Evolutionary conservation across 1,140 invertebrate genomes (phyloP).

Genomic region (Drosophila quadrilineata): DNA sequence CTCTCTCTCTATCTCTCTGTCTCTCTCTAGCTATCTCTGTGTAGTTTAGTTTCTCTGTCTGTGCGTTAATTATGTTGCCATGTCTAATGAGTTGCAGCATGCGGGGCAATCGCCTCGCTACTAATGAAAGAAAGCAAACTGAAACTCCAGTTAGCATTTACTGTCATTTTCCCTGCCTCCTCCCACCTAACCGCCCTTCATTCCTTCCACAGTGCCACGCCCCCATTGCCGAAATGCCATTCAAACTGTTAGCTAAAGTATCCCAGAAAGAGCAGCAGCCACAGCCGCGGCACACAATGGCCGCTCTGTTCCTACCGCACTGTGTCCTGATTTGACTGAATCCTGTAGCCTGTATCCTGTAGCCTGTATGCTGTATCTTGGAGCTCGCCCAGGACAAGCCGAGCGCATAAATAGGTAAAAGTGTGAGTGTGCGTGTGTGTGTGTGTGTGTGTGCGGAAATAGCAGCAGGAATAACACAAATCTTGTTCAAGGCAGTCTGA

Average conservation of each 20-base stretch:
- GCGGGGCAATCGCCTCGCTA: slow-evolving; percentile 33
- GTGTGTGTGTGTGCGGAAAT: slow-evolving; percentile 46
- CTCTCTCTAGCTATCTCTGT: neutral
- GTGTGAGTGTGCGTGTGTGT: no score
- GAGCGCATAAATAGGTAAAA: slow-evolving; percentile 45
- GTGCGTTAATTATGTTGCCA: slow-evolving; percentile 60
- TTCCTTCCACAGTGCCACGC: neutral
- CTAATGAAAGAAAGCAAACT: slow-evolving; percentile 69
- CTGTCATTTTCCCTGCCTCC: neutral
- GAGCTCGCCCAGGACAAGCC: slow-evolving; percentile 12
- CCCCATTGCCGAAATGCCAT: neutral
- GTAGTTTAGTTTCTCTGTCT: slow-evolving; percentile 10
- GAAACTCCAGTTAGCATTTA: slow-evolving; percentile 57
- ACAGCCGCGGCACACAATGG: slow-evolving; percentile 20
- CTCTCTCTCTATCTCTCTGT: neutral
- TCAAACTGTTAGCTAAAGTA: no score
- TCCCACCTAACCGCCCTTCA: neutral
- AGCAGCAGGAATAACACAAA: slow-evolving; percentile 51
- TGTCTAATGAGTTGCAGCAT: slow-evolving; percentile 47
- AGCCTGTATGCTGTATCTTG: no score
- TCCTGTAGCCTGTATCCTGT: slow-evolving; percentile 24
- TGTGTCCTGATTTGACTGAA: slow-evolving; percentile 63
- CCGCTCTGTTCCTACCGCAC: slow-evolving; percentile 62
- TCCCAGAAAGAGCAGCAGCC: slow-evolving; percentile 2
- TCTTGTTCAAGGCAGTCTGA: slow-evolving; percentile 45